Evolutionary conservation across 2,113 vertebrate species (phyloP).

Genomic region (Nerophis lumbriciformis): DNA sequence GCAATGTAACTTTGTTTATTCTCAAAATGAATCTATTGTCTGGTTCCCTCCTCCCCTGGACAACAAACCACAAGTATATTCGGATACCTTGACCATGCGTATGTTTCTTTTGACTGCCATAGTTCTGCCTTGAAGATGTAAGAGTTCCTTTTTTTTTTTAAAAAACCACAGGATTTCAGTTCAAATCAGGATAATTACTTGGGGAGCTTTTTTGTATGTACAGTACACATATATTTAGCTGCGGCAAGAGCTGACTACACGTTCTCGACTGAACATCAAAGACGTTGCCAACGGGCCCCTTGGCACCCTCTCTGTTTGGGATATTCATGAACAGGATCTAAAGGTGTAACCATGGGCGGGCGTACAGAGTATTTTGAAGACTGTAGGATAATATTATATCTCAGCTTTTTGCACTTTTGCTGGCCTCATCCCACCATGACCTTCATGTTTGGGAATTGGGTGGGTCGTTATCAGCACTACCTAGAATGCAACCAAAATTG

Average conservation of each 20-base stretch:
- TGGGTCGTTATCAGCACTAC: not conserved
- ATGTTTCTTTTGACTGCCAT: not conserved
- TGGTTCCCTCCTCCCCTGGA: not conserved
- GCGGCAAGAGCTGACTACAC: not conserved
- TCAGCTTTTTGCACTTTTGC: not conserved
- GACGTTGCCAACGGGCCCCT: slow-evolving; percentile 1
- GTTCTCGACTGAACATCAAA: slow-evolving; percentile 7
- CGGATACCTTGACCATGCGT: not conserved
- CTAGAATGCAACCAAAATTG: not conserved
- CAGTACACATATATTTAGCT: not conserved
- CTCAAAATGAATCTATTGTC: not conserved
- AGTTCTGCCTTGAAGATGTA: not conserved
- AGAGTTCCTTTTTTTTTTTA: not conserved
- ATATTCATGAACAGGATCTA: not conserved
- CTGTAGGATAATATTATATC: too few relatives aligned
- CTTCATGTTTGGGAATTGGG: not conserved
- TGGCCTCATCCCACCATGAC: not conserved
- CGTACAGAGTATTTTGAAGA: not conserved
- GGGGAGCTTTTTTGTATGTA: slow-evolving; percentile 1
- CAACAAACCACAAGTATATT: not conserved
- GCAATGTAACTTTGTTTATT: not conserved
- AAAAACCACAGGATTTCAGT: not conserved
- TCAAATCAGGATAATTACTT: slow-evolving; percentile 5
- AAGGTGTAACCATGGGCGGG: not conserved
- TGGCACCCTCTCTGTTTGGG: not conserved